Evolutionary conservation across 2,888 invertebrate genomes (phyloP), one percentile per base, ranked within the genome.

Genomic region (Cataglyphis cursor): DNA sequence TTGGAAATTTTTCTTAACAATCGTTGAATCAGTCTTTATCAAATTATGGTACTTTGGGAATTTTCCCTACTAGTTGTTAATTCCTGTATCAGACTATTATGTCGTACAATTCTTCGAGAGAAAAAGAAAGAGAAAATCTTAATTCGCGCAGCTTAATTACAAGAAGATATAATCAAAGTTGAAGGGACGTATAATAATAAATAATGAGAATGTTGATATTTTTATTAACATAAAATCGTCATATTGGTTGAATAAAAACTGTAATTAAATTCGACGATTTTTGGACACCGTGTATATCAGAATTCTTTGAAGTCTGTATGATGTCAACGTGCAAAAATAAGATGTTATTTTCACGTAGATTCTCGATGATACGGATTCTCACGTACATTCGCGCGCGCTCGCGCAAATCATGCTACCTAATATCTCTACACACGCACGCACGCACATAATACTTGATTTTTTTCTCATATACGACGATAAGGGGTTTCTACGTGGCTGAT

Each of bases 381-480:
- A 61, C 74, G 54, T 12, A 64, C 75, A 57, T 59, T n/a, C 15
- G 1, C 54, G 28, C 65, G 10, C 78, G 41, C 81, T 41, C 35
- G 31, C 62, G 62, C 28, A n/a, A 35, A 75, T 75, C 65, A 35
- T 35, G 48, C 18, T 51, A 35, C 18, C 64, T 66, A 35, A 35
- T 35, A 76, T 35, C 31, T 35, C 62, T 12, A 35, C 62, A 61
- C 61, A 31, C 31, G 4, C 35, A 35, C 62, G n/a, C 35, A 48
- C 57, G 31, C 41, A 48, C n/a, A 72, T 28, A 28, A 28, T 44
- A 81, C 41, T 48, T n/a, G 70, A 78, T 85, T 89, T 90, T 87
- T 87, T 76, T 80, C 82, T 89, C 90, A 89, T 81, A 75, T 75
- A 73, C 82, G 75, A 89, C 85, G 93, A 93, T 93, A 93, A 93